phyloP scores from a whole-genome alignment of 2,113 vertebrate species.

The Madoqua kirkii region DNA sequence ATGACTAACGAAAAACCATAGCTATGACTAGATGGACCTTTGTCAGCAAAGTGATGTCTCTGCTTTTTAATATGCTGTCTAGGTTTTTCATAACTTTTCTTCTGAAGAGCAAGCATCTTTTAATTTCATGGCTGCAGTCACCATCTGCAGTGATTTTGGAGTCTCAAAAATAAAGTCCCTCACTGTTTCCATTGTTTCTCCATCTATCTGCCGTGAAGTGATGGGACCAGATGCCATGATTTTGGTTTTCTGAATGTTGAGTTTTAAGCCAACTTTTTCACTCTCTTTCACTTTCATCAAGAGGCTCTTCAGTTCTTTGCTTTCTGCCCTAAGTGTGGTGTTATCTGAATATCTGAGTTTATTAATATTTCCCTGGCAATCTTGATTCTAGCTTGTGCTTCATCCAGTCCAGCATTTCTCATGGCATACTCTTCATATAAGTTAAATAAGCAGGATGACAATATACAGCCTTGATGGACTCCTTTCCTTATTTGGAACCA shows the following conservation, averaged over 20 bases:
- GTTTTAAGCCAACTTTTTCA: not conserved
- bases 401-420: not conserved
- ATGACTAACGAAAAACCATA: not conserved
- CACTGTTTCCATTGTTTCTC: not conserved
- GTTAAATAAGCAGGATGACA: not conserved
- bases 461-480: not conserved
- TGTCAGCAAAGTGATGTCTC: not conserved
- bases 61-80: accelerated
- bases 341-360: not conserved
- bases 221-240: not conserved
- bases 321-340: not conserved
- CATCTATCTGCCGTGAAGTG: not conserved
- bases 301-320: not conserved
- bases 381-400: not conserved
- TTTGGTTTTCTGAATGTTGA: not conserved
- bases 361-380: not conserved
- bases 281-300: not conserved
- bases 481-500: not conserved
- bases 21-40: not conserved
- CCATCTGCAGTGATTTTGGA: not conserved
- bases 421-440: not conserved
- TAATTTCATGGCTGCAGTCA: not conserved
- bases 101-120: not conserved
- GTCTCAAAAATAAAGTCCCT: not conserved
- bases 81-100: not conserved